phyloP scores from a whole-genome alignment of 2,113 vertebrate species.

The Psilopsiagon aurifrons region DNA sequence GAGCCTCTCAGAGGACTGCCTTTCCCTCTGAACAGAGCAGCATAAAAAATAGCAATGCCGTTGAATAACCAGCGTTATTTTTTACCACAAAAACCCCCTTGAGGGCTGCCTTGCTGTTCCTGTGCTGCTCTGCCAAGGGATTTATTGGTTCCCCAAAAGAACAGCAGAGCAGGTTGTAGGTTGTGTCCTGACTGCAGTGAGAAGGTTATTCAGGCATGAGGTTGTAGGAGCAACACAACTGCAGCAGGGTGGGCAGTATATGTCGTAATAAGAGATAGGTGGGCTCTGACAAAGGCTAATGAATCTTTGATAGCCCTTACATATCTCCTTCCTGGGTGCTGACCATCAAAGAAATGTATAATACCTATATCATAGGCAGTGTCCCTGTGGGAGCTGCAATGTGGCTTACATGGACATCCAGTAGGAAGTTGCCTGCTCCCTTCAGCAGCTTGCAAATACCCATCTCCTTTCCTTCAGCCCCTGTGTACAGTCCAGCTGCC shows the following conservation, averaged over 20 bases:
- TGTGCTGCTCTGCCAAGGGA: neutral
- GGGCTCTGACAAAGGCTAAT: neutral
- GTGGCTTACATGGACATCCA: neutral
- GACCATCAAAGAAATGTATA: neutral
- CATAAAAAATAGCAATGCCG: constrained; percentile 28
- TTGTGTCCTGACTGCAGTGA: neutral
- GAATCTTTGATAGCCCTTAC: neutral
- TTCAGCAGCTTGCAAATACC: neutral
- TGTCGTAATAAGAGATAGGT: neutral
- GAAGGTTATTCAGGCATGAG: neutral
- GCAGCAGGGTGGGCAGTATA: neutral
- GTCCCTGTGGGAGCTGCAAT: neutral
- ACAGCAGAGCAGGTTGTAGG: neutral
- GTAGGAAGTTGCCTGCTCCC: neutral
- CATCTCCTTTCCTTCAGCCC: neutral
- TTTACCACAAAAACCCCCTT: neutral
- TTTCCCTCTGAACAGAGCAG: neutral
- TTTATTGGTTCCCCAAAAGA: neutral
- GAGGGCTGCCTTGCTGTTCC: neutral
- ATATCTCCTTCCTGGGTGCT: neutral
- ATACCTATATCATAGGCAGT: neutral
- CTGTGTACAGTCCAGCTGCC: neutral
- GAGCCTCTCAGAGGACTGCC: constrained; percentile 41
- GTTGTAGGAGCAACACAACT: neutral
- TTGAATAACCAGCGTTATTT: constrained; percentile 29